Base-by-base conservation (phyloP, 2,888 invertebrate genomes). In the Spisula solida region DNA sequence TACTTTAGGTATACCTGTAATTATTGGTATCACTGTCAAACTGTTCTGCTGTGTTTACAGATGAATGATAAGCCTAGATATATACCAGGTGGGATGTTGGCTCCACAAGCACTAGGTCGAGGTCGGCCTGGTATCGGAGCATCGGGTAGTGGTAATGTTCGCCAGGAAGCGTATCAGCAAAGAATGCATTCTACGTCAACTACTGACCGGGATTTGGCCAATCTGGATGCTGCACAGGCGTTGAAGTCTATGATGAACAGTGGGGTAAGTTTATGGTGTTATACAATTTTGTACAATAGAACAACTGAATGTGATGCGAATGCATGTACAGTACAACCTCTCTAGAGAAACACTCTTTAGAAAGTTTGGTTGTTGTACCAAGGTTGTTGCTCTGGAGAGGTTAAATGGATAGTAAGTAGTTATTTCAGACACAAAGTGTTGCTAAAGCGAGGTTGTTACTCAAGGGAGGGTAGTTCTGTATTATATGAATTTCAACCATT, bases 141-240 rank as follows among this genome's bases (percentile, higher is more conserved):
- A 14, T 94, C 96, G 2, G 86, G 86, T 41, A 95, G 97, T 0
- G 97, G 97, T 90, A 98, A 98, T 96, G 98, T 98, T 0, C 97
- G 98, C 8, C 97, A 98, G 88, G 98, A 98, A 96, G 98, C 98
- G 0, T 98, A 98, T 88, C 97, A 98, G 91, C 98, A 98, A 95
- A 97, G 98, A 66, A 96, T 97, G 92, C 96, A 95, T 81, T 84
- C 92, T 31, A 34, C 75, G 14, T 86, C 87, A 14, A 78, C 56
- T 34, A 84, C 66, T 16, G 90, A 87, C 51, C 60, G 88, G 25
- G 81, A 96, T 55, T 41, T 87, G 25, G 79, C 93, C 0, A 96
- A 96, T 90, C 89, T 94, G 29, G 94, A 95, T 84, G 97, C 97
- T 1, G 97, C 97, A 12, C 94, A 94, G n/a, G 96, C 96, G 31